Base-by-base conservation (phyloP, 2,113 vertebrate species). In the Sitta europaea region DNA sequence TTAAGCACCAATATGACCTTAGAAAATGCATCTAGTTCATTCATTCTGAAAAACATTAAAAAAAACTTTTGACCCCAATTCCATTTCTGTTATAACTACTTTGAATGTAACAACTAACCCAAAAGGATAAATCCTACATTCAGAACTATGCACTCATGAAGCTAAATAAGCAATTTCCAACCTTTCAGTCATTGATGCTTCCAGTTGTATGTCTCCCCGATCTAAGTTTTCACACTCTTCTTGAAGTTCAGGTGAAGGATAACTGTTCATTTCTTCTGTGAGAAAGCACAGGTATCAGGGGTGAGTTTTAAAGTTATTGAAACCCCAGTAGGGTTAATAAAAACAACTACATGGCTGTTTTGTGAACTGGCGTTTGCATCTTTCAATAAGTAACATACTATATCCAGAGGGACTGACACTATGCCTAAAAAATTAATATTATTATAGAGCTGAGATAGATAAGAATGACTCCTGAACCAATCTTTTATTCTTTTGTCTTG, bases 201-300 rank as follows among this genome's bases (percentile, higher is more conserved):
- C 45, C 22, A 67, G 84, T 36, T 24, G 35, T 36, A 40, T 65
- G 29, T 98, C 97, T 88, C 97, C 95, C 31, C 48, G 72, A 72
- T 92, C 91, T 6, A 97, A 88, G 38, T 80, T 86, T 31, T 96
- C 93, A 96, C 99, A 99, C 11, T 97, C 96, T 62, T 61, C 75
- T 90, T 67, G 96, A 21, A 99, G 77, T 31, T 94, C 70, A 38
- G 96, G 63, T 43, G 97, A 67, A 90, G 98, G 98, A 73, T 99
- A 99, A 21, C 81, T 63, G 86, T 98, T 99, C 13, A 97, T 65
- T 81, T 97, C 96, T 90, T 95, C 99, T 99, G 96, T 61, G 87
- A 35, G 55, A 75, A 95, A 94, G 58, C 36, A 76, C 36, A 88
- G 28, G 21, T 29, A 76, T 5, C 14, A 65, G 1, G 1, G 18